phyloP scores from a whole-genome alignment of 1,140 invertebrate species.

The Drosophila mojavensis region DNA sequence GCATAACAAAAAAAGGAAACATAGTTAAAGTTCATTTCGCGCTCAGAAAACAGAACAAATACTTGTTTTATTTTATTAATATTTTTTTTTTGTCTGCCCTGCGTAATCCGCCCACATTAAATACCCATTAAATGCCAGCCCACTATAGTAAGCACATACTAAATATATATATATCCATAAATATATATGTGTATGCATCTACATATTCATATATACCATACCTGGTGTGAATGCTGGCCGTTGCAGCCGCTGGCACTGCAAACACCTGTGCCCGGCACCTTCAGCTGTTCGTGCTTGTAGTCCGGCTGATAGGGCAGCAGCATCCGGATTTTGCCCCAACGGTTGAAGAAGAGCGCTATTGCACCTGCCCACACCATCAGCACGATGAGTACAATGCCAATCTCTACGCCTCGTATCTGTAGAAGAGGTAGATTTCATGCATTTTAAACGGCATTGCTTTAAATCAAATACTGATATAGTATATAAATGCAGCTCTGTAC shows the following conservation, averaged over 20 bases:
- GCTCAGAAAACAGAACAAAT: constrained; percentile 33
- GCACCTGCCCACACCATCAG: constrained; percentile 94
- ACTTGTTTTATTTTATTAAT: not conserved
- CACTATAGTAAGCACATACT: not conserved
- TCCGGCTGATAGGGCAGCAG: constrained; percentile 95
- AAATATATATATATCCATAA: not conserved
- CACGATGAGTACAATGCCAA: constrained; percentile 93
- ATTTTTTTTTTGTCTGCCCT: not conserved
- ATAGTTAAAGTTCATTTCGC: constrained; percentile 64
- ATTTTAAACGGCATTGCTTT: not conserved
- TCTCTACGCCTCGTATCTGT: constrained; percentile 93
- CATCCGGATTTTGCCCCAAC: constrained; percentile 97
- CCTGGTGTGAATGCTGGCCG: constrained; percentile 85
- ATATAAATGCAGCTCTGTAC: too few relatives aligned
- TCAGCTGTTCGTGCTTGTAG: constrained; percentile 92
- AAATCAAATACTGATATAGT: too few relatives aligned
- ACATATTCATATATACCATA: constrained; percentile 36
- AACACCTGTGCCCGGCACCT: constrained; percentile 91
- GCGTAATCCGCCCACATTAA: constrained; percentile 3
- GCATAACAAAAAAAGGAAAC: constrained; percentile 75
- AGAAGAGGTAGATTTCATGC: not conserved
- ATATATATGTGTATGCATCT: not conserved
- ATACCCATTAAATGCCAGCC: not conserved
- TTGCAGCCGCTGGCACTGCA: constrained; percentile 87
- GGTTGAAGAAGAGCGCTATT: constrained; percentile 94